phyloP scores from a whole-genome alignment of 2,797 vertebrate genomes.

The Momotus momota region DNA sequence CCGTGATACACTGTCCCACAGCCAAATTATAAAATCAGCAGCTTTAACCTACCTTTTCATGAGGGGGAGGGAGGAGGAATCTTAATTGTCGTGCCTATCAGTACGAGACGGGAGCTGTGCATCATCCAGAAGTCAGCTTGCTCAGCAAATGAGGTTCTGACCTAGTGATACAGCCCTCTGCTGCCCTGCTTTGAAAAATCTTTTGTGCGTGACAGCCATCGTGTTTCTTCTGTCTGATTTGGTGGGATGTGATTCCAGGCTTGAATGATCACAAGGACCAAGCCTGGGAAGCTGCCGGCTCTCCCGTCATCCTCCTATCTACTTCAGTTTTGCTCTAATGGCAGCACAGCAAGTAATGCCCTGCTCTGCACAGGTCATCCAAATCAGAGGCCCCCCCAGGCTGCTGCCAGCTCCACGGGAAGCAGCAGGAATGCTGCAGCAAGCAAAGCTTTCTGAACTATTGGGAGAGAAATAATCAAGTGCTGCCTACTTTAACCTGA shows the following conservation, averaged over 20 bases:
- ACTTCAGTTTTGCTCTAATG: background rate
- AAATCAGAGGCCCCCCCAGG: background rate
- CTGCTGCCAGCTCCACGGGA: background rate
- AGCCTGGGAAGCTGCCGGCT: background rate
- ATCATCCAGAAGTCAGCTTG: too few species aligned
- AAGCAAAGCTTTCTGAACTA: background rate
- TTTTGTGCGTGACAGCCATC: background rate
- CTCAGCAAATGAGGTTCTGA: background rate
- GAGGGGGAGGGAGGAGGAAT: background rate
- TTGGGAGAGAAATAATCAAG: background rate
- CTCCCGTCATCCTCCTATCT: fast-evolving
- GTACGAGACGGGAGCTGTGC: background rate
- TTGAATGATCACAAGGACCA: background rate
- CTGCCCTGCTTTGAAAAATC: background rate
- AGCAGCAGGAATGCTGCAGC: background rate
- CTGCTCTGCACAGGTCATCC: background rate
- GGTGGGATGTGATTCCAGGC: background rate
- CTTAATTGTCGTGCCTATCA: background rate
- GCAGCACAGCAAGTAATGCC: background rate
- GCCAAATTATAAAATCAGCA: background rate
- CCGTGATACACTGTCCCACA: background rate
- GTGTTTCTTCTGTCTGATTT: background rate
- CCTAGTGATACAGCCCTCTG: fast-evolving
- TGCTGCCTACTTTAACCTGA: background rate
- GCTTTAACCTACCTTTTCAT: background rate